Evolutionary conservation across 1,140 invertebrate species (phyloP), one percentile per base, ranked within the genome.

Genomic region (Potamilus streckersoni): DNA sequence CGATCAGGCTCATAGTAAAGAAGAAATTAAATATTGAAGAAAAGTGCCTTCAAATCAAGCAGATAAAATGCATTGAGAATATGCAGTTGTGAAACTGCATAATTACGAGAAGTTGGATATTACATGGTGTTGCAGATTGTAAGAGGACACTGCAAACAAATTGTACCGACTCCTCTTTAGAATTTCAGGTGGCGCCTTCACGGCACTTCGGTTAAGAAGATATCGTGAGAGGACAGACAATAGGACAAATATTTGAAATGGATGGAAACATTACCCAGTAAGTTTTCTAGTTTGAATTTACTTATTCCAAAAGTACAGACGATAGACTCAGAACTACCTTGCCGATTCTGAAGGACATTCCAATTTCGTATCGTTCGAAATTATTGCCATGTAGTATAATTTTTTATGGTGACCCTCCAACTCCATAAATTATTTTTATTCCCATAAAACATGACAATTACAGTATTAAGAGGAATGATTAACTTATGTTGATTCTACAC

Each of bases 241-340:
- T 83, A 27, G 75, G 78, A 31, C 80, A 83, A 31, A 64, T 83
- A 79, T 64, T 61, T 80, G 49, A 79, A 78, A 74, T 83, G 81
- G 81, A 83, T 83, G 81, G 79, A 83, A 59, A 76, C 69, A 55
- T 79, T 83, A 77, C 81, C 81, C 2, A 62, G 69, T n/a, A 83
- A 83, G 64, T 83, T 83, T 79, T 79, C 79, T n/a, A 79, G 81
- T 55, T 78, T 83, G 73, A 79, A 83, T 58, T 78, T 83, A 61
- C 76, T 49, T 49, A 11, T 49, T 49, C 38, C 6, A 49, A 6
- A 49, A 49, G 38, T 49, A 49, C 38, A 49, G 38, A 49, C 38
- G 11, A 49, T 8, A 49, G 38, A 49, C 38, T 6, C 38, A 49
- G 4, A 6, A 49, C 11, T 4, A 49, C 38, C 38, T 49, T 49